phyloP scores from a whole-genome alignment of 2,113 vertebrate species.

The Gasterosteus aculeatus region DNA sequence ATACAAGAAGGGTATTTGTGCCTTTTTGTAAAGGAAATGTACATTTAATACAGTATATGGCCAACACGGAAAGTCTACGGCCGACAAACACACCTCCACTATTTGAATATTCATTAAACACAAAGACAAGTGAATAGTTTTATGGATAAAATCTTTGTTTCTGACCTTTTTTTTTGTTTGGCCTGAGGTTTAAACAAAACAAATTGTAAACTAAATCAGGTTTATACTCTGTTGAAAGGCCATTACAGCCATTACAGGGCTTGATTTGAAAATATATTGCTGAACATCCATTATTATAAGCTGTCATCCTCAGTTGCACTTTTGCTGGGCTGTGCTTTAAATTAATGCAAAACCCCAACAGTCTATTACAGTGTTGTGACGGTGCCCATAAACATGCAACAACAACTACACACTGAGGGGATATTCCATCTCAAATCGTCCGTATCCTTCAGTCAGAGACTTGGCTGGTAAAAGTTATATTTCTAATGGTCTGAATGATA shows the following conservation, averaged over 20 bases:
- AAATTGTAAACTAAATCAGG: not conserved
- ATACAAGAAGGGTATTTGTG: not conserved
- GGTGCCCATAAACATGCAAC: not conserved
- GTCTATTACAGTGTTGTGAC: not conserved
- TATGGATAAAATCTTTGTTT: not conserved
- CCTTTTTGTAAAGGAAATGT: not conserved
- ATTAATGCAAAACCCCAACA: not conserved
- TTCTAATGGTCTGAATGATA: not conserved
- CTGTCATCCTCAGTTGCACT: not conserved
- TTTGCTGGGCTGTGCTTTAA: not conserved
- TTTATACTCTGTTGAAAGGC: not conserved
- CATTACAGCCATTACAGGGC: not conserved
- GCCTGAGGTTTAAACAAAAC: not conserved
- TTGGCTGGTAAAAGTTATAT: not conserved
- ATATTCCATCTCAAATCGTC: not conserved
- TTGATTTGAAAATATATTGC: not conserved
- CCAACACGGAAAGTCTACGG: not conserved
- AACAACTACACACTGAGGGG: not conserved
- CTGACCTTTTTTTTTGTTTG: not conserved
- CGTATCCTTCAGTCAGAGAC: not conserved
- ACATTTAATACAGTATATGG: not conserved
- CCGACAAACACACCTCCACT: not conserved
- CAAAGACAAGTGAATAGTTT: not conserved
- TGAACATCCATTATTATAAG: not conserved
- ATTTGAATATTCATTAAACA: not conserved